These are phyloP conservation scores for Tetragonula carbonaria DNA, from an alignment of 2,888 invertebrate species.

Conservation along the genomic window DNA sequence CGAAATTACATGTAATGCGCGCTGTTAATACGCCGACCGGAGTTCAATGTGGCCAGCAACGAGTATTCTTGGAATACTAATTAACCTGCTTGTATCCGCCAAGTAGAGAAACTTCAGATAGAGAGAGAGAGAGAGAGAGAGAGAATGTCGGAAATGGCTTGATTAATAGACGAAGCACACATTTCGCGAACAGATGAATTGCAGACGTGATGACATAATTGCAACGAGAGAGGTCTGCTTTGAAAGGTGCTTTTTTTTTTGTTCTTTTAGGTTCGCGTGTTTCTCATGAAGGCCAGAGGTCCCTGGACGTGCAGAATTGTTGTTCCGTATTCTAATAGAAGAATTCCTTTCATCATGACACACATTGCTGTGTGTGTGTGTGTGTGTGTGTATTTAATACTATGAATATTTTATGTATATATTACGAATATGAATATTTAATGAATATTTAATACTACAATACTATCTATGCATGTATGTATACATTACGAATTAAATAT, in stretches of 20 bases:
- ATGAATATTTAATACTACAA: too few species aligned
- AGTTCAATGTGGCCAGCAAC: slow-evolving; percentile 26
- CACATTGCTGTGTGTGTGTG: background rate
- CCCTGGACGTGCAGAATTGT: background rate
- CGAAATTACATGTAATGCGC: slow-evolving; percentile 43
- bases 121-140: slow-evolving; percentile 20
- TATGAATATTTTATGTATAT: background rate
- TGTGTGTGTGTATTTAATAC: background rate
- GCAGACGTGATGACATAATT: slow-evolving; percentile 43
- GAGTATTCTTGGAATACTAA: slow-evolving; percentile 54
- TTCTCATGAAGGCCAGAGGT: too few species aligned
- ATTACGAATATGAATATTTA: background rate
- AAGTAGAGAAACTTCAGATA: slow-evolving; percentile 29
- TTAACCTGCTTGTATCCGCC: slow-evolving; percentile 45
- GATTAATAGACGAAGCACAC: slow-evolving; percentile 45
- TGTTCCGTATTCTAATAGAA: background rate
- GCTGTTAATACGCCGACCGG: slow-evolving; percentile 20
- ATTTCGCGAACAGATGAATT: slow-evolving; percentile 27
- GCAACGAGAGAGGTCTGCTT: background rate
- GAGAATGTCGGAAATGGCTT: slow-evolving; percentile 38
- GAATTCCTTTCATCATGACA: background rate
- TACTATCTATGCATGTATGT: background rate
- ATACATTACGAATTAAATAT: background rate
- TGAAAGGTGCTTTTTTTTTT: background rate
- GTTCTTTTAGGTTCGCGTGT: too few species aligned